Evolutionary conservation across 2,797 vertebrate genomes (phyloP).

Genomic region (Lates japonicus): DNA sequence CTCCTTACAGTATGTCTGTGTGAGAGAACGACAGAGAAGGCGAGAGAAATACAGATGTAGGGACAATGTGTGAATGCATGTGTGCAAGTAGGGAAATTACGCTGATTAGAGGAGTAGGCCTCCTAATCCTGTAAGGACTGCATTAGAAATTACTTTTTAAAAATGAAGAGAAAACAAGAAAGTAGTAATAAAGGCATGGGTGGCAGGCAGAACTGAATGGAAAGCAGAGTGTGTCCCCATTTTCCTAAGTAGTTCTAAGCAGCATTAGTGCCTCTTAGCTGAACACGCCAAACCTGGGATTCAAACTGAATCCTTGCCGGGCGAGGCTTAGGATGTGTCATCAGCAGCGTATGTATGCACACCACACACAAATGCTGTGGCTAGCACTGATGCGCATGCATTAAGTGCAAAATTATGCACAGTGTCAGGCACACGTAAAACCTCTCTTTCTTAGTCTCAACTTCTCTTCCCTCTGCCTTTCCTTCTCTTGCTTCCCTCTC

Average conservation of each 20-base stretch:
- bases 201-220: constrained; percentile 67
- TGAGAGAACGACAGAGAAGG: background rate
- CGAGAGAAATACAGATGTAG: constrained; percentile 10
- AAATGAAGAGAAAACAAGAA: constrained; percentile 25
- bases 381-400: constrained; percentile 41
- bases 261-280: constrained; percentile 83
- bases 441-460: constrained; percentile 43
- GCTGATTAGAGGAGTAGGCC: constrained; percentile 64
- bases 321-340: constrained; percentile 76
- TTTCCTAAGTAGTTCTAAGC: constrained; percentile 82
- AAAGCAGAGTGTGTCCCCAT: constrained; percentile 74
- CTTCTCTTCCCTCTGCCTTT: constrained; percentile 30
- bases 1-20: constrained; percentile 14
- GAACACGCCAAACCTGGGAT: constrained; percentile 81
- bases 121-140: constrained; percentile 66
- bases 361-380: constrained; percentile 42
- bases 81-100: constrained; percentile 61
- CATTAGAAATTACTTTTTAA: constrained; percentile 65
- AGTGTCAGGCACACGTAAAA: constrained; percentile 47
- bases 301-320: constrained; percentile 75
- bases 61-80: constrained; percentile 27
- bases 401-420: constrained; percentile 67
- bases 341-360: constrained; percentile 43
- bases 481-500: background rate
- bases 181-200: constrained; percentile 49